These are phyloP conservation scores for Mechanitis messenoides DNA, from an alignment of 2,888 invertebrate genomes.

Conservation along the genomic window DNA sequence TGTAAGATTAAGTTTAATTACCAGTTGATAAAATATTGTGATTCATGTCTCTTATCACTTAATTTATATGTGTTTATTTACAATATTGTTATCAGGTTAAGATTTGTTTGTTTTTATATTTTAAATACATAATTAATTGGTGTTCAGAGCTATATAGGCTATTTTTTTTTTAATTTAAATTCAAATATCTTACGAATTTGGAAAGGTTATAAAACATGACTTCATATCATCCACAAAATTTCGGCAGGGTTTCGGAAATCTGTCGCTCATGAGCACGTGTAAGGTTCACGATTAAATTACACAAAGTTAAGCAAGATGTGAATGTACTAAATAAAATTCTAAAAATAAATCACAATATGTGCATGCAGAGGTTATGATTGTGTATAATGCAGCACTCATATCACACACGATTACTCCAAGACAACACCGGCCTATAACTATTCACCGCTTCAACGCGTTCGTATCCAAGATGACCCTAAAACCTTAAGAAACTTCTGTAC, in stretches of 20 bases:
- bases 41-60: conserved; percentile 25
- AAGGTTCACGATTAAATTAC: conserved; percentile 44
- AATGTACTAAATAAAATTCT: conserved; percentile 67
- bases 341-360: conserved; percentile 70
- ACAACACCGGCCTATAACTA: conserved; percentile 47
- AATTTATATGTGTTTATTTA: conserved; percentile 21
- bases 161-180: not conserved
- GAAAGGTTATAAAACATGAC: conserved; percentile 54
- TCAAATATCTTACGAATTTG: conserved; percentile 60
- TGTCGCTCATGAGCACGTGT: conserved; percentile 55
- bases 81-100: not conserved
- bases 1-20: too few species aligned
- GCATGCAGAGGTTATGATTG: conserved; percentile 60
- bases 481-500: conserved; percentile 40
- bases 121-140: too few species aligned
- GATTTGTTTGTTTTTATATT: conserved; percentile 21
- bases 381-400: conserved; percentile 32
- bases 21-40: too few species aligned
- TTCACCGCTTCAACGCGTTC: conserved; percentile 41
- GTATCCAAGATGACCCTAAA: conserved; percentile 54
- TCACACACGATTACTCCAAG: conserved; percentile 38
- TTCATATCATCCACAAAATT: conserved; percentile 49
- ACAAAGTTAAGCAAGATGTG: conserved; percentile 57
- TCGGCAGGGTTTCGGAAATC: conserved; percentile 35
- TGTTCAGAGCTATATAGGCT: too few species aligned